phyloP scores from a whole-genome alignment of 1,140 invertebrate genomes.

The Drosophila arawakana region DNA sequence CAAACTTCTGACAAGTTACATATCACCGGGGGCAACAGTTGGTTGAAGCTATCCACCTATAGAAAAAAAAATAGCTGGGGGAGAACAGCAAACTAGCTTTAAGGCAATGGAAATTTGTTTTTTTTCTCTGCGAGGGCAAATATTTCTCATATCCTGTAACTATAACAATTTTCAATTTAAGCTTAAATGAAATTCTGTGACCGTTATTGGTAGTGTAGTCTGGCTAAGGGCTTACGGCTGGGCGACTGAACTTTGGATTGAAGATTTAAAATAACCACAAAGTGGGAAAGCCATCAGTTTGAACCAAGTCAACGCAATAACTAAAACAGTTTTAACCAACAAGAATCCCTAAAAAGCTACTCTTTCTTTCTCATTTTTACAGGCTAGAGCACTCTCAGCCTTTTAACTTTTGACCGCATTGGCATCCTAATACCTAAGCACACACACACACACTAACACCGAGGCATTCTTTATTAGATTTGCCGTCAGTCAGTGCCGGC shows the following conservation, averaged over 20 bases:
- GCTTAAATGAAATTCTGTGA: conserved; percentile 30
- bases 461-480: conserved; percentile 68
- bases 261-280: conserved; percentile 49
- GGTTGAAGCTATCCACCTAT: conserved; percentile 38
- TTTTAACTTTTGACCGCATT: conserved; percentile 64
- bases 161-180: conserved; percentile 34
- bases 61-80: background rate
- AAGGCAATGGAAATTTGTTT: conserved; percentile 30
- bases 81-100: conserved; percentile 1
- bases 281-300: conserved; percentile 27
- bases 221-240: background rate
- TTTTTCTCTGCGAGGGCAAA: conserved; percentile 26
- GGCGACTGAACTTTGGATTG: background rate
- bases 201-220: background rate
- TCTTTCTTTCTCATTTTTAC: conserved; percentile 24
- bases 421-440: conserved; percentile 36
- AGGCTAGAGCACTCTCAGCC: conserved; percentile 47
- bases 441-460: background rate
- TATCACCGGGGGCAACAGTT: conserved; percentile 75
- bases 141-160: conserved; percentile 13
- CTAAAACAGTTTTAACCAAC: conserved; percentile 47
- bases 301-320: conserved; percentile 22
- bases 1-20: conserved; percentile 79
- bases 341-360: conserved; percentile 33
- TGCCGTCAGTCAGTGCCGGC: conserved; percentile 52